phyloP scores from a whole-genome alignment of 2,888 invertebrate species.

The Parasteatoda lunata region DNA sequence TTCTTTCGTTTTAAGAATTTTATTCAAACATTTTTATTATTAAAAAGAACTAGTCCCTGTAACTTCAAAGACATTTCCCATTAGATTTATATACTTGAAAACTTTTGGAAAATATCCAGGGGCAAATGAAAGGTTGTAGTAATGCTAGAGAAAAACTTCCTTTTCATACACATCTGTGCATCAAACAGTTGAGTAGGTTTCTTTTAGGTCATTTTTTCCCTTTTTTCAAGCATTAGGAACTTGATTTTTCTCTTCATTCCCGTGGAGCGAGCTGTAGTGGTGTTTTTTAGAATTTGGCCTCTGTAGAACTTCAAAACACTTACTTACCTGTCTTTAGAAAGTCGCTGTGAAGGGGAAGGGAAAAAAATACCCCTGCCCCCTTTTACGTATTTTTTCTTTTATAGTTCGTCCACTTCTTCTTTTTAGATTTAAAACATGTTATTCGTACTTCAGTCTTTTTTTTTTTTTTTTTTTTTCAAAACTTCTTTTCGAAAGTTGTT shows the following conservation, averaged over 20 bases:
- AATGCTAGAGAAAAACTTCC: neutral
- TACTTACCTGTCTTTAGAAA: neutral
- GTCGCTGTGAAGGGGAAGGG: neutral
- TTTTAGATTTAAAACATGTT: too few relatives aligned
- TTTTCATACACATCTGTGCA: constrained; percentile 1
- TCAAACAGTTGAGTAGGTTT: neutral
- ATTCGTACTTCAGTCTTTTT: too few relatives aligned
- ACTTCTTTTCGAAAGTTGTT: too few relatives aligned
- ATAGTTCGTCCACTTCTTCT: too few relatives aligned
- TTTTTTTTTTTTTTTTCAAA: too few relatives aligned
- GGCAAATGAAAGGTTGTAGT: constrained; percentile 2
- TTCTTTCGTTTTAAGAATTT: too few relatives aligned
- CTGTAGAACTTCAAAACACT: neutral
- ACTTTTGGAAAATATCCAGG: neutral
- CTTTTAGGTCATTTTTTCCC: neutral
- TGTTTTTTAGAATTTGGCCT: neutral
- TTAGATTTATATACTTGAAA: neutral
- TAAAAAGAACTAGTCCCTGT: too few relatives aligned
- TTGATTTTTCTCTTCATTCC: neutral
- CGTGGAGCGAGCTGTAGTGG: neutral
- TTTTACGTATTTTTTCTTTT: neutral
- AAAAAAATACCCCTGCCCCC: neutral
- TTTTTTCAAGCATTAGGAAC: too few relatives aligned
- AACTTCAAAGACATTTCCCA: neutral
- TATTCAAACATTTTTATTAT: too few relatives aligned